Evolutionary conservation across 2,113 vertebrate genomes (phyloP), one percentile per base, ranked within the genome.

Genomic region (Lepus europaeus): DNA sequence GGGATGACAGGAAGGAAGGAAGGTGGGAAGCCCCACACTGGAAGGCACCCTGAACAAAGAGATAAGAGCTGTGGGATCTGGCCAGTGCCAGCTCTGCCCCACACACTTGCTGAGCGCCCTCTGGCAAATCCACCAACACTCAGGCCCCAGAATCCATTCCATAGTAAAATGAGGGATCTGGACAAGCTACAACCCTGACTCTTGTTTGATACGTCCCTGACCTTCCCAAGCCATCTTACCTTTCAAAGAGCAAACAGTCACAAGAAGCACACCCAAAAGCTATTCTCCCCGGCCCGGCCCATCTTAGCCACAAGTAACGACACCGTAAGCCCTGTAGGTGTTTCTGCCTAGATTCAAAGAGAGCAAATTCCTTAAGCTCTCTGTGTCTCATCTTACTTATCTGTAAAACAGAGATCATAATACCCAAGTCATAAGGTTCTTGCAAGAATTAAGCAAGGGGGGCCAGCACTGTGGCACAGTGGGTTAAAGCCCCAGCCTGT

Each of bases 201-300:
- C 36, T 69, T 56, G 81, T 66, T 82, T 72, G 53, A 33, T 64
- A 59, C 77, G 49, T 83, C 56, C 56, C 56, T 78, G 82, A 88
- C 13, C 20, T 81, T 90, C 27, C 69, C 73, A 76, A 92, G 92
- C 36, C 63, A 45, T 81, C 8, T 22, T 10, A 82, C 5, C 17
- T n/a, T 69, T 84, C 45, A 95, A 86, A 53, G 31, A 76, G 19
- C 51, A 95, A 89, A 53, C 31, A 76, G 19, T 39, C 19, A 70
- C 16, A 45, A 76, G 63, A 45, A 83, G 51, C 45, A 86, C 63
- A 78, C 29, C 61, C 56, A 81, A 88, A 68, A 81, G 45, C 29
- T 49, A 77, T 23, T 16, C 9, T 53, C 0, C n/a, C 66, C 33
- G 59, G 27, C 8, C n/a, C 61, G 25, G 23, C 33, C 22, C 14